A percentile compares a stretch with the other conserved stretches of the same genome.
Conservation (phyloP, 2,797 vertebrate genomes). For the Peromyscus nudipes region DNA sequence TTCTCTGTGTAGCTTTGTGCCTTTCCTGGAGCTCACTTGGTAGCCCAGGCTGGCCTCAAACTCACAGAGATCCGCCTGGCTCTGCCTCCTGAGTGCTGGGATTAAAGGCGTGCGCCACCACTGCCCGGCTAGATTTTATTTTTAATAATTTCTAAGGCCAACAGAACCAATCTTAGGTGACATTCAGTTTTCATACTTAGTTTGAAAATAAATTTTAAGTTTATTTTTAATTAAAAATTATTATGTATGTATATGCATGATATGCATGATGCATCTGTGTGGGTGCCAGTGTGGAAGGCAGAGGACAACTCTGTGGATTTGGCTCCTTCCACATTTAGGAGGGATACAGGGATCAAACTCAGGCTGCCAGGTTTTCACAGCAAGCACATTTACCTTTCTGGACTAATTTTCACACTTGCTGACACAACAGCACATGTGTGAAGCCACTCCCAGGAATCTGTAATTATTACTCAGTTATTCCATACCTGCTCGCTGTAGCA, state of each 20-base stretch:
- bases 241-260: not conserved
- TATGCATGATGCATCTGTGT: not conserved
- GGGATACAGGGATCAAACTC: not conserved
- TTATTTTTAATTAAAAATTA: not conserved
- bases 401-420: not conserved
- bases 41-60: too few species aligned
- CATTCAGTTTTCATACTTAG: slow-evolving; percentile 52
- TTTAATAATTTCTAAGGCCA: slow-evolving; percentile 37
- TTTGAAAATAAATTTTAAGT: not conserved
- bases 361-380: not conserved
- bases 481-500: slow-evolving; percentile 94
- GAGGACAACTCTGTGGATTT: not conserved
- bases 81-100: too few species aligned
- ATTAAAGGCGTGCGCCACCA: too few species aligned
- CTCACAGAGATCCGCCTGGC: too few species aligned
- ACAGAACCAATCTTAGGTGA: not conserved
- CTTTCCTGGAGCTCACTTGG: too few species aligned
- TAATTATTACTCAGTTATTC: slow-evolving; percentile 41
- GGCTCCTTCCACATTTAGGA: too few species aligned
- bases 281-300: not conserved
- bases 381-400: not conserved
- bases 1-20: too few species aligned
- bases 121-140: not conserved
- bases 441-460: slow-evolving; percentile 6
- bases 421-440: not conserved